phyloP scores from a whole-genome alignment of 2,888 invertebrate genomes.

The Rotaria magnacalcarata region DNA sequence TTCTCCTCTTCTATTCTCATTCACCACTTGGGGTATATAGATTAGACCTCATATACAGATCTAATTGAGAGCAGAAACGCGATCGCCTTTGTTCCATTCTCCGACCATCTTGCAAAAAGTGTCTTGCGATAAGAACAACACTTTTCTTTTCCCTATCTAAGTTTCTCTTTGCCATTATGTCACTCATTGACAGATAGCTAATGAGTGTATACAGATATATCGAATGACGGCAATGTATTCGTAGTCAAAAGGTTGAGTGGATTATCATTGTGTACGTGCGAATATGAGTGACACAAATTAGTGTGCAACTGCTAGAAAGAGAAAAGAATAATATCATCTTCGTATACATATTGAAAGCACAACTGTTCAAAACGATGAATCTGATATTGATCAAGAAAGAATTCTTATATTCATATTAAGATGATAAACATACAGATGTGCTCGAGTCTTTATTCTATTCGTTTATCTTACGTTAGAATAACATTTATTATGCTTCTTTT shows the following conservation, averaged over 20 bases:
- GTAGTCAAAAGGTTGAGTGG: conserved; percentile 6
- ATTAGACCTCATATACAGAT: conserved; percentile 18
- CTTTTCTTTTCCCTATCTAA: background rate
- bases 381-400: background rate
- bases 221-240: conserved; percentile 6
- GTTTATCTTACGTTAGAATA: background rate
- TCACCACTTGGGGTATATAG: background rate
- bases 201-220: conserved; percentile 12
- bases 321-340: background rate
- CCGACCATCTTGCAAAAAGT: background rate
- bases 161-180: conserved; percentile 18
- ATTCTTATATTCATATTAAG: background rate
- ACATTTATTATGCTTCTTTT: too few species aligned
- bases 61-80: conserved; percentile 13
- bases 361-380: background rate
- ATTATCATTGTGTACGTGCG: conserved; percentile 1
- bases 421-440: background rate
- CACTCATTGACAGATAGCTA: conserved; percentile 26
- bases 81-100: conserved; percentile 23
- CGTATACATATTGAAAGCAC: background rate
- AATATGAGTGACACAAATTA: conserved; percentile 25
- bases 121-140: conserved; percentile 22
- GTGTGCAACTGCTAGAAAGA: background rate
- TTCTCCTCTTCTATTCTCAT: background rate
- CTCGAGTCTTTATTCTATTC: background rate